phyloP scores from a whole-genome alignment of 1,140 invertebrate genomes.

The Drosophila ohnishii region DNA sequence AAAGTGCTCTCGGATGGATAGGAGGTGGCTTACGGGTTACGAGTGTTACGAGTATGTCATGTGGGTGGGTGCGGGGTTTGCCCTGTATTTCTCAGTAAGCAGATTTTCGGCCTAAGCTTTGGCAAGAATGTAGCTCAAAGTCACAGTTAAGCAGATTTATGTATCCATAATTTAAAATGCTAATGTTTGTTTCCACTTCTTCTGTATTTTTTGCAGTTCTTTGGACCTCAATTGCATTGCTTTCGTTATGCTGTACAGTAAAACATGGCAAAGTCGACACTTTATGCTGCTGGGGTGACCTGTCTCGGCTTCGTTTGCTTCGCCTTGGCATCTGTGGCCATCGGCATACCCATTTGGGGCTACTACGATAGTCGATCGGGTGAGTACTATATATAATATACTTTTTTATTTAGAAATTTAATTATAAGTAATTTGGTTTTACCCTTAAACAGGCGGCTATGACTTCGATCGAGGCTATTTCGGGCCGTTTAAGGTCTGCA shows the following conservation, averaged over 20 bases:
- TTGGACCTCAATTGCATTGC: conserved; percentile 60
- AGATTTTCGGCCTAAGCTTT: conserved; percentile 26
- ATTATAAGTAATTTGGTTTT: conserved; percentile 43
- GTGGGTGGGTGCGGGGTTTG: conserved; percentile 16
- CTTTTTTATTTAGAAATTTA: conserved; percentile 66
- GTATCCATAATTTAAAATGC: conserved; percentile 4
- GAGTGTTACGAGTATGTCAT: conserved; percentile 5
- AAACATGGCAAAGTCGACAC: conserved; percentile 84
- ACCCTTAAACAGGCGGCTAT: conserved; percentile 63
- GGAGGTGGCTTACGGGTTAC: conserved; percentile 13
- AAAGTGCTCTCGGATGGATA: conserved; percentile 27
- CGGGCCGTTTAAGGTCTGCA: conserved; percentile 93
- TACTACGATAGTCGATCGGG: conserved; percentile 87
- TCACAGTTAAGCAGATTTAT: conserved; percentile 27
- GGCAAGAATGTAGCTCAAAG: conserved; percentile 33
- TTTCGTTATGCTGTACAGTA: conserved; percentile 78
- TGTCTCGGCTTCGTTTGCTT: conserved; percentile 90
- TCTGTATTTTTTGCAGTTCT: conserved; percentile 8
- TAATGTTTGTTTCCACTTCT: conserved; percentile 10
- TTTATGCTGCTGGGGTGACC: conserved; percentile 89
- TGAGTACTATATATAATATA: conserved; percentile 33
- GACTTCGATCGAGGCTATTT: conserved; percentile 90
- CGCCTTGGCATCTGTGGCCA: conserved; percentile 89
- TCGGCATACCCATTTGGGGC: conserved; percentile 91
- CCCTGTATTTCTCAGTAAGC: not conserved